Evolutionary conservation across 2,888 invertebrate genomes (phyloP).

Genomic region (Euphydryas editha): DNA sequence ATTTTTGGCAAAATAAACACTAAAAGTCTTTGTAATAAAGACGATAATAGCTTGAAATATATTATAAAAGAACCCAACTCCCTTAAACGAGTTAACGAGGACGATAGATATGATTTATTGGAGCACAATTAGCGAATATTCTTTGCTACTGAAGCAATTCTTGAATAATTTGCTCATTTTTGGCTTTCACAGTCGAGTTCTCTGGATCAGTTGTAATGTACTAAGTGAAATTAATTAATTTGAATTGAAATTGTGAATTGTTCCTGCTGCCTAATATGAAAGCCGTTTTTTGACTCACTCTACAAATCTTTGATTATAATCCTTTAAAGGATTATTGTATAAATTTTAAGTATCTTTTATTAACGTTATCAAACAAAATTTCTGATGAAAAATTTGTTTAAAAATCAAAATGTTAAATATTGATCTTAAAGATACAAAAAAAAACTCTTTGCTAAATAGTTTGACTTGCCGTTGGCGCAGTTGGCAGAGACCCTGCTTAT

Average conservation of each 20-base stretch:
- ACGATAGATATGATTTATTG: conserved; percentile 67
- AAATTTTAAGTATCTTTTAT: too few species aligned
- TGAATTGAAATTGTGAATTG: not conserved
- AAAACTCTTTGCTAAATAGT: too few species aligned
- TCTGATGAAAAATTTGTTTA: too few species aligned
- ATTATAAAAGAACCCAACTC: conserved; percentile 36
- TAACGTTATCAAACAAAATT: too few species aligned
- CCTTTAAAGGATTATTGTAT: too few species aligned
- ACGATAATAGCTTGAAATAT: conserved; percentile 30
- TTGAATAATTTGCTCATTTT: conserved; percentile 13
- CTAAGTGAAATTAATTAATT: not conserved
- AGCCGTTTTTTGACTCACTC: too few species aligned
- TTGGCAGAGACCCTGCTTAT: too few species aligned
- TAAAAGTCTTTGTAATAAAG: conserved; percentile 4
- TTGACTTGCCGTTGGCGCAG: too few species aligned
- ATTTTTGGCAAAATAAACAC: not conserved
- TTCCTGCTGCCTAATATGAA: not conserved
- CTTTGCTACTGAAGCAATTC: conserved; percentile 20
- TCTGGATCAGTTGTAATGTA: not conserved
- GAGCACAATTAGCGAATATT: conserved; percentile 54
- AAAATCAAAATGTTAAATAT: too few species aligned
- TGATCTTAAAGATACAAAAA: too few species aligned
- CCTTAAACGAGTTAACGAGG: conserved; percentile 54
- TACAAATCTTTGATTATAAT: too few species aligned
- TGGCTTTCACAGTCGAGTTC: not conserved